phyloP scores from a whole-genome alignment of 2,888 invertebrate species.

The Limnephilus rhombicus region DNA sequence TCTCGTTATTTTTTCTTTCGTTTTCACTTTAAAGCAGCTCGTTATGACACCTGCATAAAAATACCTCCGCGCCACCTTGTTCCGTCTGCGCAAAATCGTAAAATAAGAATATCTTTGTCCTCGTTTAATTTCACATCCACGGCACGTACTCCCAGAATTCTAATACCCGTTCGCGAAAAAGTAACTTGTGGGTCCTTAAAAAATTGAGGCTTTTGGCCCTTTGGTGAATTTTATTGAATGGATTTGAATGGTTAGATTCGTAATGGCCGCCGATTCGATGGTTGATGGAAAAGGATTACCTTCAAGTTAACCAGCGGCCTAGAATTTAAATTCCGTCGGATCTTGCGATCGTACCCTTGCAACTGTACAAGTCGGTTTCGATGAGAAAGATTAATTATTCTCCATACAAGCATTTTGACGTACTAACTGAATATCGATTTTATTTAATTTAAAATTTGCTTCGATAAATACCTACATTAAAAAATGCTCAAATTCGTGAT shows the following conservation, averaged over 20 bases:
- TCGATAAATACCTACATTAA: no score
- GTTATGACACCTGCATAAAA: conserved; percentile 48
- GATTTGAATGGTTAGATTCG: neutral
- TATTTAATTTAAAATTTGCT: no score
- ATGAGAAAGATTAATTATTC: no score
- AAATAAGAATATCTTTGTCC: conserved; percentile 57
- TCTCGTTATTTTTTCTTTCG: conserved; percentile 34
- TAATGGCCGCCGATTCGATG: neutral
- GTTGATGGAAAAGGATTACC: neutral
- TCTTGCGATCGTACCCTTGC: no score
- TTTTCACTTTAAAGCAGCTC: conserved; percentile 29
- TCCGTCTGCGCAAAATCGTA: conserved; percentile 35
- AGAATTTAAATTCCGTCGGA: no score
- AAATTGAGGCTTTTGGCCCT: neutral
- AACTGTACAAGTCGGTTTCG: no score
- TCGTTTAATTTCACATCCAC: conserved; percentile 48
- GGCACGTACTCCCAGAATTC: conserved; percentile 56
- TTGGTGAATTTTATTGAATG: neutral
- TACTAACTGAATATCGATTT: no score
- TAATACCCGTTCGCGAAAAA: conserved; percentile 52
- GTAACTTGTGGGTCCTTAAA: conserved; percentile 8
- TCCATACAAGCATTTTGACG: no score
- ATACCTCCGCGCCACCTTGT: conserved; percentile 28
- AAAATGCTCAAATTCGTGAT: no score
- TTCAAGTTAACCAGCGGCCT: neutral